A percentile compares a stretch with the other conserved stretches of the same genome.
phyloP scores from a whole-genome alignment of 2,113 vertebrate species.

The Oxyruncus cristatus region DNA sequence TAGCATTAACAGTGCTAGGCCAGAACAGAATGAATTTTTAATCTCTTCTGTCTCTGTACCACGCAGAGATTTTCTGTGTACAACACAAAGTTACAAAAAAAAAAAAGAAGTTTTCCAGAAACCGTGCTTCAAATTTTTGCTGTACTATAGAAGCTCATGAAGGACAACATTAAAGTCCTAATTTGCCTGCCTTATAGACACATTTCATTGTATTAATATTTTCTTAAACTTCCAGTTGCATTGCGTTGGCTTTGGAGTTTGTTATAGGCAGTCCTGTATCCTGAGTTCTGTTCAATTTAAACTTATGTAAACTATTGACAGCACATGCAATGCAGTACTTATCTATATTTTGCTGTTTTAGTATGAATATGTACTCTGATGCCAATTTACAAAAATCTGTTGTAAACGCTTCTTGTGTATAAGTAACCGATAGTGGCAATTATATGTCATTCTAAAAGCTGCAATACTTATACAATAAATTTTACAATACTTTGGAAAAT shows the following conservation, averaged over 20 bases:
- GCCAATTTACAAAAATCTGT: conserved; percentile 71
- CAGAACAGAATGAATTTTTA: conserved; percentile 14
- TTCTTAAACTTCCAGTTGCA: conserved; percentile 65
- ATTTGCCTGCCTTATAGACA: conserved; percentile 61
- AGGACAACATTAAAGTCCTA: conserved; percentile 40
- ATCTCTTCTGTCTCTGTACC: conserved; percentile 20
- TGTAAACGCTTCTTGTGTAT: conserved; percentile 77
- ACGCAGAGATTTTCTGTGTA: conserved; percentile 42
- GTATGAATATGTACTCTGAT: conserved; percentile 71
- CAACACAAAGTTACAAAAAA: conserved; percentile 40
- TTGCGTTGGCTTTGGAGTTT: conserved; percentile 74
- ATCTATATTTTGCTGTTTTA: conserved; percentile 70
- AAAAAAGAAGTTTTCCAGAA: conserved; percentile 44
- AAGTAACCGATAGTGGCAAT: conserved; percentile 72
- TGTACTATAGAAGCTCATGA: conserved; percentile 65
- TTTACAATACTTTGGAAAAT: conserved; percentile 79
- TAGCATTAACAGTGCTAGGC: conserved; percentile 10
- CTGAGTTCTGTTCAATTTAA: conserved; percentile 67
- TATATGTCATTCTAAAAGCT: conserved; percentile 77
- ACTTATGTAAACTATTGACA: conserved; percentile 65
- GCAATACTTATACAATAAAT: conserved; percentile 85
- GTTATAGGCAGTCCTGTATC: conserved; percentile 68
- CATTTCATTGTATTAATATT: conserved; percentile 61
- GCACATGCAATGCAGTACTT: conserved; percentile 70
- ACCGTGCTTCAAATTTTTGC: conserved; percentile 19